These are phyloP conservation scores for Drosophila albomicans DNA, from an alignment of 1,140 invertebrate genomes.

Conservation along the genomic window DNA sequence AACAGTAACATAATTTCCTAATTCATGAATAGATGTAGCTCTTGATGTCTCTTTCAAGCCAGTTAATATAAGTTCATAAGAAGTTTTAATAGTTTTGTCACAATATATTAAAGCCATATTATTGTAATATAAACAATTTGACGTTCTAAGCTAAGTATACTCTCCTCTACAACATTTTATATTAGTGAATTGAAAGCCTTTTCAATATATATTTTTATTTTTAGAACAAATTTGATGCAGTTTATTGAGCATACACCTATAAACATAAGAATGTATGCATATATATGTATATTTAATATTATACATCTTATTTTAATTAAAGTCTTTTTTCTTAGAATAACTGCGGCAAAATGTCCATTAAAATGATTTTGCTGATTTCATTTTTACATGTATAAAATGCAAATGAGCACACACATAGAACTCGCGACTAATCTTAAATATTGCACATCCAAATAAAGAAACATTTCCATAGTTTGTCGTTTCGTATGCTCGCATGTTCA, in stretches of 20 bases:
- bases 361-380: not conserved
- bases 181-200: not conserved
- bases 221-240: no score
- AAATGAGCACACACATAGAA: not conserved
- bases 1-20: conserved; percentile 24
- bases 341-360: no score
- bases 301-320: no score
- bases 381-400: not conserved
- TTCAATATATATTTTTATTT: not conserved
- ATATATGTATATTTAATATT: no score
- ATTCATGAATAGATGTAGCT: not conserved
- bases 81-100: conserved; percentile 42
- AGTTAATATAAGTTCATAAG: conserved; percentile 32
- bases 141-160: conserved; percentile 49
- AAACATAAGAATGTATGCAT: no score
- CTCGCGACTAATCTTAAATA: conserved; percentile 33
- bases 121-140: not conserved
- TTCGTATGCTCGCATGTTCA: conserved; percentile 12
- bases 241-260: no score
- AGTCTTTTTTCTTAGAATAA: no score
- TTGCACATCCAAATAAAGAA: conserved; percentile 66
- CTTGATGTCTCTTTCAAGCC: conserved; percentile 10
- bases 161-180: conserved; percentile 14
- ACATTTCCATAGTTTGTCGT: conserved; percentile 41
- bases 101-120: conserved; percentile 36